Evolutionary conservation across 1,140 invertebrate genomes (phyloP), one percentile per base, ranked within the genome.

Genomic region (Drosophila aff.): DNA sequence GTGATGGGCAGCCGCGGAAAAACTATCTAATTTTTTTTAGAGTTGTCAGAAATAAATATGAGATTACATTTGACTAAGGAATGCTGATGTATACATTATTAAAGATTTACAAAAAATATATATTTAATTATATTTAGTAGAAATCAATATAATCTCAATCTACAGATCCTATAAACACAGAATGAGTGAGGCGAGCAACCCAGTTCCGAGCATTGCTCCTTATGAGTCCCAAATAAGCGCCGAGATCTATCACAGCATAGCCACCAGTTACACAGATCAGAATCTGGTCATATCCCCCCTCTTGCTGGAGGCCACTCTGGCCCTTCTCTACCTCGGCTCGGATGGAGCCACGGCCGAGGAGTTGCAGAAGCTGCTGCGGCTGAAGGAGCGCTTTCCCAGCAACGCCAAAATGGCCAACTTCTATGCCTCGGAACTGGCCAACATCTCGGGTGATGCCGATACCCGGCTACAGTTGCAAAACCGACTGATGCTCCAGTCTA

Each of bases 371-470:
- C 26, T 76, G 15, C 21, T 92, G 41, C 40, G 89, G 28, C 50
- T 92, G 15, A 79, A 90, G 67, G 52, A 91, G 18, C 91, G 89
- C 16, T 92, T 87, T 38, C 53, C 75, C n/a, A 92, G 79, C 65
- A 92, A 92, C 61, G 89, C 89, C n/a, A 92, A 92, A 75, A 92
- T 92, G 91, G 91, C 91, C 21, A 92, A 90, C 28, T 92, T 79
- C 43, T 92, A 74, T 80, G 91, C 91, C 15, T 60, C 72, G 0
- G 77, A 86, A 40, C 41, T 92, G 28, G 72, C 67, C 3, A 75
- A 72, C 3, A 77, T 78, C 6, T 82, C 79, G 3, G 50, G 55
- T 5, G 74, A 79, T 47, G 21, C 57, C 1, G 87, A 92, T 23
- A 92, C 91, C 11, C 60, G 78, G 4, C 53, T 92, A 5, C 64